These are phyloP conservation scores for Medauroidea extradentata DNA, from an alignment of 1,140 invertebrate genomes.

Conservation along the genomic window DNA sequence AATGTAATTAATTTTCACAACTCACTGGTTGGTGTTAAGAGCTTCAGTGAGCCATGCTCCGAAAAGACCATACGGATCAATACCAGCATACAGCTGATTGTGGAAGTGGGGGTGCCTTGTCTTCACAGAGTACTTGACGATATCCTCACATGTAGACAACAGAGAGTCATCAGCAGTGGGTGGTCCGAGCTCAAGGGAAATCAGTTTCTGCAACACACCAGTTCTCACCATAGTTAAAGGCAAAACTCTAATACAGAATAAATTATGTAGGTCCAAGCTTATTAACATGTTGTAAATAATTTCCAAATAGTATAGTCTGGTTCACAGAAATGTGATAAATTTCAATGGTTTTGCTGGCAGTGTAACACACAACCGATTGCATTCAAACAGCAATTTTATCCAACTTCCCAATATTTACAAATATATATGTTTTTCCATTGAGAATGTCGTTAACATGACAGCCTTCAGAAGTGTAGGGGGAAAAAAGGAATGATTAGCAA, in stretches of 20 bases:
- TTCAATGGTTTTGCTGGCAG: not conserved
- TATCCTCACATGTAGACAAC: slow-evolving; percentile 49
- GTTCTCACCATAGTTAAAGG: no score
- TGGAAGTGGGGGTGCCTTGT: slow-evolving; percentile 66
- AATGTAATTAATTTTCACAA: slow-evolving; percentile 5
- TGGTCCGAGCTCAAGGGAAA: slow-evolving; percentile 48
- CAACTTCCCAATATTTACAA: no score
- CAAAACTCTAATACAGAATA: not conserved
- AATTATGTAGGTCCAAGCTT: not conserved
- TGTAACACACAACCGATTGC: no score
- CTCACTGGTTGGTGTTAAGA: slow-evolving; percentile 74
- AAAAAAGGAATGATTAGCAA: no score
- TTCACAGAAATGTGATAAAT: not conserved
- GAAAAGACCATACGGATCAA: slow-evolving; percentile 67
- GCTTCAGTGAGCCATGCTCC: slow-evolving; percentile 69
- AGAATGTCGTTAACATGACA: no score
- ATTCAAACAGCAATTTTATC: no score
- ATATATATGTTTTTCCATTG: no score
- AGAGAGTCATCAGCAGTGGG: slow-evolving; percentile 48
- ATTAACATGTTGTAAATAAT: not conserved
- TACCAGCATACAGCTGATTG: slow-evolving; percentile 72
- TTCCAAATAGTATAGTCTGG: not conserved
- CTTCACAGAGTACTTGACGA: slow-evolving; percentile 65
- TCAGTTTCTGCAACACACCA: slow-evolving; percentile 38
- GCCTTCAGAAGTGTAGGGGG: no score